Evolutionary conservation across 2,113 vertebrate species (phyloP).

Genomic region (Phoxinus phoxinus): DNA sequence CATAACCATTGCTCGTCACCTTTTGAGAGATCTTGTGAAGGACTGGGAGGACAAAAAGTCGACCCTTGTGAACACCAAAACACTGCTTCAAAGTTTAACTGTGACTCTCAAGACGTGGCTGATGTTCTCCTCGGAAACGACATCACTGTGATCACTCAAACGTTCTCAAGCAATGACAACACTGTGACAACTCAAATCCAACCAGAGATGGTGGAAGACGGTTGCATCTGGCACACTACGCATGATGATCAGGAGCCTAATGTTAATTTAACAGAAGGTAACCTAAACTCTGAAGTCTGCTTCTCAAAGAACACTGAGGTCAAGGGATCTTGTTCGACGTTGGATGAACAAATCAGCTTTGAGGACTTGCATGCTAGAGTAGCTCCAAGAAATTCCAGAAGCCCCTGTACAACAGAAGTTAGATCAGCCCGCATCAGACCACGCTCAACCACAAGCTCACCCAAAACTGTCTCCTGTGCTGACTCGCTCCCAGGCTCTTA

Average conservation of each 20-base stretch:
- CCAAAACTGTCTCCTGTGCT: slow-evolving; percentile 25
- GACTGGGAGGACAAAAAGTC: not conserved
- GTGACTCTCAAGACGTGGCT: not conserved
- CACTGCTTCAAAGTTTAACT: not conserved
- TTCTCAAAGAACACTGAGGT: slow-evolving; percentile 2
- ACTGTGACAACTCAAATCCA: not conserved
- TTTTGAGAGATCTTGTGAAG: slow-evolving; percentile 30
- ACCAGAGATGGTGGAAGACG: slow-evolving; percentile 9
- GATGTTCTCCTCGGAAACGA: slow-evolving; percentile 24
- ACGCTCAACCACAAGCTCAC: slow-evolving; percentile 28
- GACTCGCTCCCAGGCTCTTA: not conserved
- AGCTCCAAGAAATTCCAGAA: slow-evolving; percentile 64
- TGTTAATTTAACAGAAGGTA: not conserved
- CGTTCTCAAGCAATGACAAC: slow-evolving; percentile 1
- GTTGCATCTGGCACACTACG: not conserved
- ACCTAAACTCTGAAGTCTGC: not conserved
- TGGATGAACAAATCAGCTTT: slow-evolving; percentile 64
- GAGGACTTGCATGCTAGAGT: slow-evolving; percentile 72
- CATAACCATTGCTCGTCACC: not conserved
- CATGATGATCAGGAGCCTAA: not conserved
- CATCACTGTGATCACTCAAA: slow-evolving; percentile 36
- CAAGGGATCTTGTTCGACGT: slow-evolving; percentile 35
- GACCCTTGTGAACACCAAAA: not conserved
- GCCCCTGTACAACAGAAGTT: slow-evolving; percentile 48
- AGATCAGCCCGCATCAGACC: slow-evolving; percentile 52